Percentiles rank a stretch among this genome's conserved stretches.
phyloP scores from a whole-genome alignment of 2,888 invertebrate genomes.

The Hydriomena furcata region DNA sequence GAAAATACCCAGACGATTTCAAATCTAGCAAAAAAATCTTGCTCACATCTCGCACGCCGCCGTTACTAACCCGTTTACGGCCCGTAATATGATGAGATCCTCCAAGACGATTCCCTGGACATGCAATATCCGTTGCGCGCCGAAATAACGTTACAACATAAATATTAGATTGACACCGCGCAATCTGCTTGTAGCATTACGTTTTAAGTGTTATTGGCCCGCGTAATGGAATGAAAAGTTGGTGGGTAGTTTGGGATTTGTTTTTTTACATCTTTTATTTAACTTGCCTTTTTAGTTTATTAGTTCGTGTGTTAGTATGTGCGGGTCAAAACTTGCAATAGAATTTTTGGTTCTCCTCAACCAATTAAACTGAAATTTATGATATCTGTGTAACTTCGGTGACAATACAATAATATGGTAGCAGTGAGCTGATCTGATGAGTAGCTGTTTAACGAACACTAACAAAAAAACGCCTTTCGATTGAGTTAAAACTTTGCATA shows the following conservation, averaged over 20 bases:
- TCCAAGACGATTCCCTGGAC: conserved; percentile 54
- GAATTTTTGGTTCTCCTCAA: no score
- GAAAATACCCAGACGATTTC: conserved; percentile 16
- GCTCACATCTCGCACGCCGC: conserved; percentile 26
- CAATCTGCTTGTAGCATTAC: conserved; percentile 62
- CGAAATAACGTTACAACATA: conserved; percentile 56
- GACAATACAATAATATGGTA: no score
- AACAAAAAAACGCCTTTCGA: no score
- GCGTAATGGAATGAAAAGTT: conserved; percentile 15
- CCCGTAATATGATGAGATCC: conserved; percentile 52
- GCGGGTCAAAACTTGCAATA: no score
- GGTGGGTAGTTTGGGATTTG: conserved; percentile 9
- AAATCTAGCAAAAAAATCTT: conserved; percentile 21
- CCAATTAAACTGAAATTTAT: no score
- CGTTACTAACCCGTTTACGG: conserved; percentile 45
- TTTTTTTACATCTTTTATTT: no score
- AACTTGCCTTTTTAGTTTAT: no score
- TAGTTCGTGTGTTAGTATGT: no score
- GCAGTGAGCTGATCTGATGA: no score
- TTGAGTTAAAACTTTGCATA: no score
- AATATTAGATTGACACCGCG: conserved; percentile 65
- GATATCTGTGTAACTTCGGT: no score
- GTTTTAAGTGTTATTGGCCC: conserved; percentile 30
- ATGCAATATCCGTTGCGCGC: conserved; percentile 59
- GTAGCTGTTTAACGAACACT: no score